phyloP scores from a whole-genome alignment of 2,797 vertebrate genomes.

The Delichon dasypus region DNA sequence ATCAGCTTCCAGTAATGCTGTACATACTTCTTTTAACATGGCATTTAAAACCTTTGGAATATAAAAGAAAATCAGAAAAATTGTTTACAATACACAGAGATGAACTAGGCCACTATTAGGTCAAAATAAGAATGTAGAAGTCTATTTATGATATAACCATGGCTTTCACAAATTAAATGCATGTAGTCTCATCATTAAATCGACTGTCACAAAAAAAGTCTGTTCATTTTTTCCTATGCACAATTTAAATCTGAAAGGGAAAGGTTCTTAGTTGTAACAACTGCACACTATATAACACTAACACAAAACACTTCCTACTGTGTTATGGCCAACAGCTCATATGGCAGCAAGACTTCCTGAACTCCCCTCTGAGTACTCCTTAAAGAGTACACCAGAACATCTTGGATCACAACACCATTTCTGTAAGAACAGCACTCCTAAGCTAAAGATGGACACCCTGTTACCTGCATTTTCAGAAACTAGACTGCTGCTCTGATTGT shows the following conservation, averaged over 20 bases:
- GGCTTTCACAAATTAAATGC: not conserved
- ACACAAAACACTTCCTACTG: not conserved
- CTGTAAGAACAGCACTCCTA: not conserved
- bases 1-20: slow-evolving; percentile 94
- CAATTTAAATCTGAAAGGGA: not conserved
- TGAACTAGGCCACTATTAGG: not conserved
- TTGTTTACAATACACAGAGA: not conserved
- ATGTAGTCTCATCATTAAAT: not conserved
- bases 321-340: not conserved
- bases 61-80: slow-evolving; percentile 9
- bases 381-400: not conserved
- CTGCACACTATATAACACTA: not conserved
- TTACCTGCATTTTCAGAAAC: not conserved
- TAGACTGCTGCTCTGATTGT: not conserved
- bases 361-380: not conserved
- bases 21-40: slow-evolving; percentile 98
- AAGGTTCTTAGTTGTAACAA: not conserved
- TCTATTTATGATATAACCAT: not conserved
- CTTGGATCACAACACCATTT: not conserved
- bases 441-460: not conserved
- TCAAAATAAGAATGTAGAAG: not conserved
- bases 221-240: not conserved
- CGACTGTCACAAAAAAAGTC: not conserved
- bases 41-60: slow-evolving; percentile 90
- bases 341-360: not conserved